Conservation (phyloP, 2,797 vertebrate species). For the Carcharodon carcharias region DNA sequence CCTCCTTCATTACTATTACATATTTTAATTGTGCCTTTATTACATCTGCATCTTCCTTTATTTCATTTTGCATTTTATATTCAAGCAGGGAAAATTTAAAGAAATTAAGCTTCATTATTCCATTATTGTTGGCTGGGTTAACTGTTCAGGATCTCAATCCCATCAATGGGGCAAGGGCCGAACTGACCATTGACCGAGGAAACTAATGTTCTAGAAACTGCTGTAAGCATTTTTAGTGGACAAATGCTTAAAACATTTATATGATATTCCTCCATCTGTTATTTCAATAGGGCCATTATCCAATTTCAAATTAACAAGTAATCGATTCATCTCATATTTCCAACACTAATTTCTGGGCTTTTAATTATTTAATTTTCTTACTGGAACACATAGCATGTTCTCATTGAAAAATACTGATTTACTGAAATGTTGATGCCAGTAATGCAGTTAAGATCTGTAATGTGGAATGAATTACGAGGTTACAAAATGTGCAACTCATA, state of each 20-base stretch:
- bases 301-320: background rate
- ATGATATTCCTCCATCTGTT: background rate
- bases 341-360: background rate
- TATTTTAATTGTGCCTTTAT: background rate
- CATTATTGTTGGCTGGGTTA: background rate
- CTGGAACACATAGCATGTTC: background rate
- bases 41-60: background rate
- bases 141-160: background rate
- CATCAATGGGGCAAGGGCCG: background rate
- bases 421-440: background rate
- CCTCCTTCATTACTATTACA: background rate
- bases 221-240: background rate
- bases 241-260: background rate
- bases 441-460: constrained; percentile 13
- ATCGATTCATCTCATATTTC: background rate
- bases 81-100: background rate
- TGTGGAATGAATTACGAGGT: background rate
- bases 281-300: background rate
- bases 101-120: background rate
- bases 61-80: background rate
- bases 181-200: background rate
- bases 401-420: background rate
- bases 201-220: background rate
- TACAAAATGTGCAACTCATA: background rate
- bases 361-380: background rate